Evolutionary conservation across 2,888 invertebrate species (phyloP).

Genomic region (Miltochrista miniata): DNA sequence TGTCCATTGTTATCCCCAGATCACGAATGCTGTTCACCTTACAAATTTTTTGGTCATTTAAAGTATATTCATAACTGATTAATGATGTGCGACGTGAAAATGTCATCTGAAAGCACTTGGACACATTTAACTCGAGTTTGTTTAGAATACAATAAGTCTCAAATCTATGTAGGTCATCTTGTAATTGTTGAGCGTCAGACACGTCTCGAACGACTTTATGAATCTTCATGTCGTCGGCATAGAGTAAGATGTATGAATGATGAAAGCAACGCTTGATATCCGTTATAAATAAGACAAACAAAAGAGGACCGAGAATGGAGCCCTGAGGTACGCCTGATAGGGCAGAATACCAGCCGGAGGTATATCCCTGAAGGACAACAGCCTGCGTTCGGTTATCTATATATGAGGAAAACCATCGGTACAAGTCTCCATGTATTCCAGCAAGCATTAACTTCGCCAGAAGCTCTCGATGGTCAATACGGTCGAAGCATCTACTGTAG

Average conservation of each 20-base stretch:
- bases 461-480: too few species aligned
- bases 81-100: background rate
- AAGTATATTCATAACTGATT: background rate
- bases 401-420: constrained; percentile 2
- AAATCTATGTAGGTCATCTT: background rate
- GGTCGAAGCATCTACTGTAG: too few species aligned
- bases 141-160: background rate
- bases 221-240: background rate
- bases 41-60: background rate
- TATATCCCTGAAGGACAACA: background rate
- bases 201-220: background rate
- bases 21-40: background rate
- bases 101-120: background rate
- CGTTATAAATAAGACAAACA: background rate
- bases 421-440: background rate
- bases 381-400: background rate
- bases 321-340: background rate
- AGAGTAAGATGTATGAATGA: background rate
- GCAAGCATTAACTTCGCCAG: too few species aligned
- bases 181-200: background rate
- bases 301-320: background rate
- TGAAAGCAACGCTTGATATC: background rate
- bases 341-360: background rate
- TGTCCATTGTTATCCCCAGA: background rate
- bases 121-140: background rate